A percentile compares a stretch with the other conserved stretches of the same genome.
phyloP scores from a whole-genome alignment of 2,888 invertebrate genomes.

The Autographa gamma region DNA sequence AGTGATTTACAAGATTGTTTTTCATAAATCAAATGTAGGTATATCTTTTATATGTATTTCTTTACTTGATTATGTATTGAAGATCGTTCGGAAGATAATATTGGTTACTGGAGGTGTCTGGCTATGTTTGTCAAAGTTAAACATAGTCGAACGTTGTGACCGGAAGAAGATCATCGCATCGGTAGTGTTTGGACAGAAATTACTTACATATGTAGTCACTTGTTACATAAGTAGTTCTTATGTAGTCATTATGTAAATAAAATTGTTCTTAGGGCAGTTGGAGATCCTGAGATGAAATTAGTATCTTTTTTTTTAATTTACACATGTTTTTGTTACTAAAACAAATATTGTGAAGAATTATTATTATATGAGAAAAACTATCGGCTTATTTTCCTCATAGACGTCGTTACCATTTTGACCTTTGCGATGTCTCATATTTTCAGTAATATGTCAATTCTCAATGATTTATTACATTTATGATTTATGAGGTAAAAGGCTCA shows the following conservation, averaged over 20 bases:
- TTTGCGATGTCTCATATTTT: slow-evolving; percentile 48
- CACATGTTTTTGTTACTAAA: too few relatives aligned
- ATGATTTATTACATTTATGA: slow-evolving; percentile 54
- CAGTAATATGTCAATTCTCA: slow-evolving; percentile 39
- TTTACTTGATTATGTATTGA: not conserved
- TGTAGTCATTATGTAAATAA: too few relatives aligned
- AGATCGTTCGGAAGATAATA: not conserved
- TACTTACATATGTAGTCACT: too few relatives aligned
- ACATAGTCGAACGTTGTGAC: not conserved
- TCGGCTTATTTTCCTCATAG: slow-evolving; percentile 43
- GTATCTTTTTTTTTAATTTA: too few relatives aligned
- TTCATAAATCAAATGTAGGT: not conserved
- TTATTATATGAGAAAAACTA: slow-evolving; percentile 15
- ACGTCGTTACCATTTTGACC: slow-evolving; percentile 56
- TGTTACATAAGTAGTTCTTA: too few relatives aligned
- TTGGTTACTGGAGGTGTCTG: not conserved
- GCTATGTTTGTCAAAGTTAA: not conserved
- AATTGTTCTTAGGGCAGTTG: too few relatives aligned
- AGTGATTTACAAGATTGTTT: not conserved
- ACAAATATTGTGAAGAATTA: not conserved
- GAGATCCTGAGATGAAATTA: too few relatives aligned
- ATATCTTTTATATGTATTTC: too few relatives aligned
- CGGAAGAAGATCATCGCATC: not conserved
- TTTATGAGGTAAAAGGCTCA: slow-evolving; percentile 35
- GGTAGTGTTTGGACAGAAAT: not conserved